Evolutionary conservation across 1,140 invertebrate species (phyloP).

Genomic region (Lerema accius): DNA sequence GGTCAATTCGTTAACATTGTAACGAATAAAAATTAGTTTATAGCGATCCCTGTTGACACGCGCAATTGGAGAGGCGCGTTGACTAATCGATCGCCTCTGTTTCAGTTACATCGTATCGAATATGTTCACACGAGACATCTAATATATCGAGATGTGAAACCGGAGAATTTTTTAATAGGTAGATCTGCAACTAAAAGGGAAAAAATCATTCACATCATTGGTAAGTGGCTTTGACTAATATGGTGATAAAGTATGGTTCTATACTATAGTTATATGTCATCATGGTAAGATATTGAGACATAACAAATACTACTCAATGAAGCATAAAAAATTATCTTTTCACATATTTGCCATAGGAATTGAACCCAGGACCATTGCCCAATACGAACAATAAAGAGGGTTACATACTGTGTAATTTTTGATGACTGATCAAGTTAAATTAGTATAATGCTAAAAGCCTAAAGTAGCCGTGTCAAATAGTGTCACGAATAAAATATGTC

Average conservation of each 20-base stretch:
- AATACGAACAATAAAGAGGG: too few relatives aligned
- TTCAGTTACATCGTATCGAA: constrained; percentile 98
- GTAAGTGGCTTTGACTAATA: constrained; percentile 75
- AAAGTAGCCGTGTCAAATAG: neutral
- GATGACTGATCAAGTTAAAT: too few relatives aligned
- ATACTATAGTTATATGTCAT: too few relatives aligned
- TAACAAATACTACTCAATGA: too few relatives aligned
- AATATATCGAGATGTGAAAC: constrained; percentile 99
- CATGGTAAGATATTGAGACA: too few relatives aligned
- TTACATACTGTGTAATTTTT: too few relatives aligned
- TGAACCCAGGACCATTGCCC: too few relatives aligned
- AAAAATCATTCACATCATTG: constrained; percentile 99
- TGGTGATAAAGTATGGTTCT: too few relatives aligned
- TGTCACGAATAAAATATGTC: neutral
- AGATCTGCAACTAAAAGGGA: constrained; percentile 98
- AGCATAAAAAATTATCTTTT: too few relatives aligned
- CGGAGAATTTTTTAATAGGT: constrained; percentile 99
- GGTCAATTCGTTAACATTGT: constrained; percentile 23
- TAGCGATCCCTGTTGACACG: constrained; percentile 8
- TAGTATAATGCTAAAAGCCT: too few relatives aligned
- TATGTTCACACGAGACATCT: constrained; percentile 99
- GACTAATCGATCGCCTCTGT: constrained; percentile 38
- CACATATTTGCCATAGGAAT: too few relatives aligned
- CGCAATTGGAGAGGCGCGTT: neutral
- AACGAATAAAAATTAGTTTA: constrained; percentile 28